Percentiles rank a stretch among this genome's conserved stretches.
These are phyloP conservation scores for Drosophila sp. DNA, from an alignment of 1,140 invertebrate genomes.

Conservation along the genomic window DNA sequence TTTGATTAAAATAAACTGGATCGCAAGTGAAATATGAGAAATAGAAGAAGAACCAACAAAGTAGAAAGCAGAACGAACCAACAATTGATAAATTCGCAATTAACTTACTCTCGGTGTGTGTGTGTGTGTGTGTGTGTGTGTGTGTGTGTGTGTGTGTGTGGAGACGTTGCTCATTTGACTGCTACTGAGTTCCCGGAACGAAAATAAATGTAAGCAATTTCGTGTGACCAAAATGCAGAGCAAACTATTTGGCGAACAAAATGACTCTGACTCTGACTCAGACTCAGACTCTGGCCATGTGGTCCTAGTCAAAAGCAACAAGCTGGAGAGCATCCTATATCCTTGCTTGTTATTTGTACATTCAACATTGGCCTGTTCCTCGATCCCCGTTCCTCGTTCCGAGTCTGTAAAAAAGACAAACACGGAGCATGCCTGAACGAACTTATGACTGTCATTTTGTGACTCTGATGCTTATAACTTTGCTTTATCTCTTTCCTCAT, in stretches of 20 bases:
- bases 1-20: no score
- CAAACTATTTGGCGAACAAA: conserved; percentile 49
- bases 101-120: neutral
- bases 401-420: conserved; percentile 24
- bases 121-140: neutral
- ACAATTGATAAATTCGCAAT: conserved; percentile 42
- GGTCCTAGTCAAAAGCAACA: conserved; percentile 30
- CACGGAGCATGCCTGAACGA: conserved; percentile 25
- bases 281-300: conserved; percentile 14
- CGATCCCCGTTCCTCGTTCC: no score
- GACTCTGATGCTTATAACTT: conserved; percentile 9
- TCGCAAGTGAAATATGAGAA: no score
- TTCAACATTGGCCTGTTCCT: no score
- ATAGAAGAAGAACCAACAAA: no score
- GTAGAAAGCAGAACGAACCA: no score
- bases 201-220: conserved; percentile 75
- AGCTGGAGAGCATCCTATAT: conserved; percentile 4
- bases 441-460: conserved; percentile 27
- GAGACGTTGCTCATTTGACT: conserved; percentile 27
- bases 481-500: conserved; percentile 6
- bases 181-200: conserved; percentile 44
- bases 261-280: neutral
- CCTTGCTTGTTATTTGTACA: conserved; percentile 3
- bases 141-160: neutral
- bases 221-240: conserved; percentile 35